Evolutionary conservation across 2,888 invertebrate species (phyloP).

Genomic region (Leucophenga maculata): DNA sequence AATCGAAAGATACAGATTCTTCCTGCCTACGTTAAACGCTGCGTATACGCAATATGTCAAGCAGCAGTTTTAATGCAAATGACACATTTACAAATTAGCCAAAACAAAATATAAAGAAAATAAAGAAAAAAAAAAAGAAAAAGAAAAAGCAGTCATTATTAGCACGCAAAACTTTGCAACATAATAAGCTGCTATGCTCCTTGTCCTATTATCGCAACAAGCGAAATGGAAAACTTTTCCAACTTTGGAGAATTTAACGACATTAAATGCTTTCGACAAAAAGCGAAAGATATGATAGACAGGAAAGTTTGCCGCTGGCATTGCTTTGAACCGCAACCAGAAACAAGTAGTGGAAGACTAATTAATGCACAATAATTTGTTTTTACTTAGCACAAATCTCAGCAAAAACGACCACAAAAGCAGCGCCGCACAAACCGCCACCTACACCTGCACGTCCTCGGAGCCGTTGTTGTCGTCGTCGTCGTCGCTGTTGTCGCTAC

Average conservation of each 20-base stretch:
- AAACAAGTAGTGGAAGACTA: constrained; percentile 10
- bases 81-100: not conserved
- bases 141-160: not conserved
- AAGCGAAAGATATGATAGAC: not conserved
- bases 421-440: not conserved
- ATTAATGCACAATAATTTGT: constrained; percentile 23
- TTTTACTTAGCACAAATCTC: not conserved
- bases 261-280: not conserved
- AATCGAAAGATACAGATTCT: no score
- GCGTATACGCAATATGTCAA: constrained; percentile 1
- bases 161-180: not conserved
- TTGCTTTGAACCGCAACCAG: not conserved
- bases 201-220: not conserved
- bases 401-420: not conserved
- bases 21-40: not conserved
- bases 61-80: not conserved
- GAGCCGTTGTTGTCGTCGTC: not conserved
- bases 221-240: constrained; percentile 1
- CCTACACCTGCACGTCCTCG: not conserved
- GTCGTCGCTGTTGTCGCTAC: not conserved
- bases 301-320: not conserved
- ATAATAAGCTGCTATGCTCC: not conserved
- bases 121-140: not conserved
- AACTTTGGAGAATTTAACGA: constrained; percentile 2
- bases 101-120: no score